phyloP scores from a whole-genome alignment of 2,113 vertebrate genomes.

The Heterotilapia buettikoferi region DNA sequence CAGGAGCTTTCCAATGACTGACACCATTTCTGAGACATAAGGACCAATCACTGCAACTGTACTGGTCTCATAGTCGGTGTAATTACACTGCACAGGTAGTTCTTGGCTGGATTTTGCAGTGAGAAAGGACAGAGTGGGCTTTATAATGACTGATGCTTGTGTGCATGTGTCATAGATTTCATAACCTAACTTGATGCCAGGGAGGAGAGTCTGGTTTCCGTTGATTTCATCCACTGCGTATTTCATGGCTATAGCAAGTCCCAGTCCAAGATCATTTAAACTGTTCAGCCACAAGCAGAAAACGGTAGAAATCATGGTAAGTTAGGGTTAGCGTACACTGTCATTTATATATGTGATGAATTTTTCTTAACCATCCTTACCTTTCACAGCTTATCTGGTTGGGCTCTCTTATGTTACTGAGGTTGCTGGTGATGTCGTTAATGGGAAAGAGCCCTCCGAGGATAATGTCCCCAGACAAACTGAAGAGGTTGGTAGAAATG shows the following conservation, averaged over 20 bases:
- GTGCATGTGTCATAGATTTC: slow-evolving; percentile 73
- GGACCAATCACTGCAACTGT: slow-evolving; percentile 82
- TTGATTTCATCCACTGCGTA: slow-evolving; percentile 88
- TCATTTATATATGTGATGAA: not conserved
- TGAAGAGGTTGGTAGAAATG: slow-evolving; percentile 67
- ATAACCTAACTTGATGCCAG: slow-evolving; percentile 74
- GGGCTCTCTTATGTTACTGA: not conserved
- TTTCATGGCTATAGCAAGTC: slow-evolving; percentile 79
- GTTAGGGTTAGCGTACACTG: not conserved
- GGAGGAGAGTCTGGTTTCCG: slow-evolving; percentile 69
- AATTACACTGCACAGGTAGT: slow-evolving; percentile 67
- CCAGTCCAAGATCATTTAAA: slow-evolving; percentile 59
- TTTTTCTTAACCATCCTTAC: not conserved
- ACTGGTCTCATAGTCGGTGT: slow-evolving; percentile 75
- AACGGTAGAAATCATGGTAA: not conserved
- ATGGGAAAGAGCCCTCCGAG: not conserved
- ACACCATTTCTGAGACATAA: slow-evolving; percentile 68
- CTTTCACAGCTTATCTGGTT: not conserved
- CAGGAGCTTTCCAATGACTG: slow-evolving; percentile 77
- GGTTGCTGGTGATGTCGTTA: not conserved
- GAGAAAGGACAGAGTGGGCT: slow-evolving; percentile 76
- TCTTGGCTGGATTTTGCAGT: not conserved
- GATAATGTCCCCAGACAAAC: slow-evolving; percentile 72
- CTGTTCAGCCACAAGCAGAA: slow-evolving; percentile 45
- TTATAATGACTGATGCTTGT: slow-evolving; percentile 67